A percentile compares a stretch with the other conserved stretches of the same genome.
These are phyloP conservation scores for Tipula lateralis DNA, from an alignment of 2,888 invertebrate genomes.

Conservation along the genomic window DNA sequence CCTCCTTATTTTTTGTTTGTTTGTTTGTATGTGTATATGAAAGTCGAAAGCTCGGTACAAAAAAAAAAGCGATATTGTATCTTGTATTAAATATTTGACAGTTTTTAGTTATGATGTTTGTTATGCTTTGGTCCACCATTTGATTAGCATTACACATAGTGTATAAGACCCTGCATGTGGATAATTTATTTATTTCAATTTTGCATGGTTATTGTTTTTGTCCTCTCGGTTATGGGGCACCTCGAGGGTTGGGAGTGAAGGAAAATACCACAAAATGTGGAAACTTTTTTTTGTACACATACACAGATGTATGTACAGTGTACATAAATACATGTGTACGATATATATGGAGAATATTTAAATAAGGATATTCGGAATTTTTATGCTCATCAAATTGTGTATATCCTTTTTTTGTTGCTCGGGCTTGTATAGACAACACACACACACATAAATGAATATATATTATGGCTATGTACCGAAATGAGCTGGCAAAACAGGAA, in stretches of 20 bases:
- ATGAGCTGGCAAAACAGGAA: slow-evolving; percentile 11
- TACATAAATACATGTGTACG: no score
- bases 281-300: neutral
- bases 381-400: neutral
- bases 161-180: neutral
- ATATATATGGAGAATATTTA: neutral
- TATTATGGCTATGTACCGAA: neutral
- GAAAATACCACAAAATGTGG: slow-evolving; percentile 1
- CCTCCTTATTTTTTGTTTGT: neutral
- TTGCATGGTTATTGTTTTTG: neutral
- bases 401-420: neutral
- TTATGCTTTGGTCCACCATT: neutral
- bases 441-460: no score
- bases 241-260: neutral
- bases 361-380: neutral
- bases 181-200: neutral
- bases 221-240: neutral
- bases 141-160: neutral
- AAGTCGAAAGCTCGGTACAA: neutral
- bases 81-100: neutral
- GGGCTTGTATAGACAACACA: no score
- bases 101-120: neutral
- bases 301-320: no score
- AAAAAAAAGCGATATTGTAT: neutral
- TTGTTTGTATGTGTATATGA: neutral